Percentiles rank a stretch among this genome's conserved stretches.
phyloP scores from a whole-genome alignment of 2,888 invertebrate species.

The Pristionchus japonicus region DNA sequence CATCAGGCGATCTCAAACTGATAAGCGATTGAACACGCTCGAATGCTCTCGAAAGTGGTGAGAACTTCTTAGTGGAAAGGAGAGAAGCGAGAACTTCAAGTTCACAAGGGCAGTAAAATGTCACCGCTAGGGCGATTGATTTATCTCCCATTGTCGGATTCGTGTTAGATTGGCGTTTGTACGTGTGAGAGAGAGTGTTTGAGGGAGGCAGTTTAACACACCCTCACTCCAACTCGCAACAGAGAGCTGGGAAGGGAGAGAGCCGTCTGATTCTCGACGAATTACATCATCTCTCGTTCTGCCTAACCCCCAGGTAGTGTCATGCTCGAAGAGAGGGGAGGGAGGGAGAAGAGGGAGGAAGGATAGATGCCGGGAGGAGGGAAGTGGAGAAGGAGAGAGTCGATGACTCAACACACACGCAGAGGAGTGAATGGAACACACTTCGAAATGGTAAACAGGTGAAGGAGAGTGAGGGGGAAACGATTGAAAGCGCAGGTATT shows the following conservation, averaged over 20 bases:
- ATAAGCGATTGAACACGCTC: slow-evolving; percentile 35
- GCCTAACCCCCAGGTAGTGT: not conserved
- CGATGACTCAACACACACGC: not conserved
- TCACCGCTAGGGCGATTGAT: not conserved
- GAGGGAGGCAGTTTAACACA: slow-evolving; percentile 28
- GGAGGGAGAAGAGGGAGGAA: not conserved
- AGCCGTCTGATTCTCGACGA: not conserved
- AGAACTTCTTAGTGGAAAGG: not conserved
- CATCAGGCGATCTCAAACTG: slow-evolving; percentile 19
- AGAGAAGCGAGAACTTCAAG: slow-evolving; percentile 15
- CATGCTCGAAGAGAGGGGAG: not conserved
- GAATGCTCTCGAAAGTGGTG: not conserved
- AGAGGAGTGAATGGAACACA: slow-evolving; percentile 8
- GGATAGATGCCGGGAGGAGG: not conserved
- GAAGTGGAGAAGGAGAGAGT: not conserved
- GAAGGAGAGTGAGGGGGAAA: not conserved
- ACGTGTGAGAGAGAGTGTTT: not conserved
- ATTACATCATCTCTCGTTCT: not conserved
- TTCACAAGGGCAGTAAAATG: slow-evolving; percentile 12
- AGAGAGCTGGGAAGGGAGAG: not conserved
- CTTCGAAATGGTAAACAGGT: slow-evolving; percentile 32
- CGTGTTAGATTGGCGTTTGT: not conserved
- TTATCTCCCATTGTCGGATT: slow-evolving; percentile 25
- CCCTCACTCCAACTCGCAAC: not conserved
- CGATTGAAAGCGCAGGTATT: not conserved